phyloP scores from a whole-genome alignment of 2,113 vertebrate species.

The Noturus placidus region DNA sequence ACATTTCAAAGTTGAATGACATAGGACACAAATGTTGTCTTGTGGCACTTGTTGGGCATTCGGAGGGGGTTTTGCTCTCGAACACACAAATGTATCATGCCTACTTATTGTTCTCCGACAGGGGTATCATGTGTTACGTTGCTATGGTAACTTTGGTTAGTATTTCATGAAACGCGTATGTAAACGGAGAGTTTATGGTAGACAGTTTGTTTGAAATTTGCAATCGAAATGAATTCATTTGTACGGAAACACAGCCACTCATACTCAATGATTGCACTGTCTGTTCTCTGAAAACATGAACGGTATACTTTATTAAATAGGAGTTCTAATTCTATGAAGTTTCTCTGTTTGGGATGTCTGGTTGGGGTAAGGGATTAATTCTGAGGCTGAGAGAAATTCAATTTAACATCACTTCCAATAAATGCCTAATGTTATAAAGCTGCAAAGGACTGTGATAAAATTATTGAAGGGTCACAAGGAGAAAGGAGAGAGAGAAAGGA shows the following conservation, averaged over 20 bases:
- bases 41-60: too few species aligned
- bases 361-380: neutral
- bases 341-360: neutral
- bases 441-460: neutral
- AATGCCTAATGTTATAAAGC: neutral
- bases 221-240: neutral
- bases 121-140: neutral
- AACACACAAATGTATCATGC: neutral
- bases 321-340: neutral
- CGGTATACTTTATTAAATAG: neutral
- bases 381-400: neutral
- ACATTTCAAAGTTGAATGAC: neutral
- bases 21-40: too few species aligned
- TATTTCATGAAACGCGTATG: neutral
- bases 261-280: neutral
- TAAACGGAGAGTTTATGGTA: neutral
- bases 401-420: constrained; percentile 1
- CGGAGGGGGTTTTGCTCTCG: neutral
- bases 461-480: constrained; percentile 3
- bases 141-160: neutral
- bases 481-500: constrained; percentile 20
- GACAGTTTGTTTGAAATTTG: neutral
- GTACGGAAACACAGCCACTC: neutral
- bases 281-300: neutral
- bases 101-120: neutral